A percentile compares a stretch with the other conserved stretches of the same genome.
phyloP scores from a whole-genome alignment of 1,140 invertebrate species.

The Chlorops oryzae region DNA sequence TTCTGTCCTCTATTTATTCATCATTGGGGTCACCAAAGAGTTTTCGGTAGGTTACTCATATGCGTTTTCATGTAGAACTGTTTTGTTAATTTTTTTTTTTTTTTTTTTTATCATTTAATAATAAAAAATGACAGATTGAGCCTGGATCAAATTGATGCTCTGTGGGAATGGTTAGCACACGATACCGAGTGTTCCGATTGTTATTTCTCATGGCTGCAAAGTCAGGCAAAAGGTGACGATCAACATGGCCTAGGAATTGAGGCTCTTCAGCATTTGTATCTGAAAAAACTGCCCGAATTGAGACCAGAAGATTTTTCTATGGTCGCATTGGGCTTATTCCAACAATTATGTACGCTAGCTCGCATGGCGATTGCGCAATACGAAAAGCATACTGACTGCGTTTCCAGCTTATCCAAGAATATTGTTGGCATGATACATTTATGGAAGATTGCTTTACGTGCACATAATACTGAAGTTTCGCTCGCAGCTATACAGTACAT shows the following conservation, averaged over 20 bases:
- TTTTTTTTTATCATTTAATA: not conserved
- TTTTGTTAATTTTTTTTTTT: constrained; percentile 12
- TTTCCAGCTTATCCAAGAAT: constrained; percentile 52
- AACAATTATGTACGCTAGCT: constrained; percentile 81
- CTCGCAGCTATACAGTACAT: constrained; percentile 90
- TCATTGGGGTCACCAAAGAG: constrained; percentile 79
- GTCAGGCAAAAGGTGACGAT: constrained; percentile 83
- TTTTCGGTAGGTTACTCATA: constrained; percentile 58
- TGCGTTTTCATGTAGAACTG: constrained; percentile 10
- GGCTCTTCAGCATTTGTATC: constrained; percentile 79
- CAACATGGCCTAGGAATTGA: constrained; percentile 83
- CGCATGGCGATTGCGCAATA: constrained; percentile 58
- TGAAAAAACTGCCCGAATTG: constrained; percentile 81
- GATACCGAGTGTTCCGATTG: constrained; percentile 81
- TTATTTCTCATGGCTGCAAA: constrained; percentile 84
- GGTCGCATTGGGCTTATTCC: constrained; percentile 83
- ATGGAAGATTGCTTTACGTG: constrained; percentile 86
- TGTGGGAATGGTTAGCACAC: constrained; percentile 85
- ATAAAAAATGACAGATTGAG: constrained; percentile 56
- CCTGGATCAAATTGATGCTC: constrained; percentile 79
- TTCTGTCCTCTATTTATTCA: constrained; percentile 89
- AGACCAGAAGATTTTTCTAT: constrained; percentile 84
- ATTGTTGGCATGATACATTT: constrained; percentile 84
- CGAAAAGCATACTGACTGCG: constrained; percentile 48
- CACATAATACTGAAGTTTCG: constrained; percentile 86